Conservation (phyloP, 2,888 invertebrate genomes). For the Philopedon plagiatum region DNA sequence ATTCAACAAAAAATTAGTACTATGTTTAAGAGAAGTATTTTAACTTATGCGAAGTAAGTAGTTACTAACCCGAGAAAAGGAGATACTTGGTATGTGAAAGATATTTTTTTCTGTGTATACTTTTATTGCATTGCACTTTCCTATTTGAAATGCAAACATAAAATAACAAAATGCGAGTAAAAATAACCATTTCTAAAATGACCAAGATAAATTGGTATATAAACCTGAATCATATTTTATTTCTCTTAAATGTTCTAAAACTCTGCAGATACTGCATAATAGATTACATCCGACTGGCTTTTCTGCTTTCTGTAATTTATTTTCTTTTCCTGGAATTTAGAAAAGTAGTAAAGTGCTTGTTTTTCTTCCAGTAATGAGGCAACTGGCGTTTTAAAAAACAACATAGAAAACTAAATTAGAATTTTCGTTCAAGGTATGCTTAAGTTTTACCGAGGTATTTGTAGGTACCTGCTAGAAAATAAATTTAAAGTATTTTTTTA, state of each 20-base stretch:
- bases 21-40: too few species aligned
- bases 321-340: neutral
- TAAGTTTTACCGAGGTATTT: too few species aligned
- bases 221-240: neutral
- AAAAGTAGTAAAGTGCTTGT: constrained; percentile 2
- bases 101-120: too few species aligned
- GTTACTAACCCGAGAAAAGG: too few species aligned
- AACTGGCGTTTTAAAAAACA: neutral
- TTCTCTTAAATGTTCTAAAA: neutral
- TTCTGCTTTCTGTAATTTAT: neutral
- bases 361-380: neutral
- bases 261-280: constrained; percentile 7
- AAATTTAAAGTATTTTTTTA: too few species aligned
- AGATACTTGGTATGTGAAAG: too few species aligned
- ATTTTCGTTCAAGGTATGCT: too few species aligned
- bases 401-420: neutral
- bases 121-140: too few species aligned
- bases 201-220: neutral
- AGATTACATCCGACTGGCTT: constrained; percentile 1
- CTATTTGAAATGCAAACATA: too few species aligned
- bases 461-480: too few species aligned
- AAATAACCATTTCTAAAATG: neutral
- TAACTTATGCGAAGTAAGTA: too few species aligned
- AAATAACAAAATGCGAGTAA: neutral
- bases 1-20: too few species aligned